A percentile compares a stretch with the other conserved stretches of the same genome.
Conservation (phyloP, 2,113 vertebrate species). For the Elachura formosa region DNA sequence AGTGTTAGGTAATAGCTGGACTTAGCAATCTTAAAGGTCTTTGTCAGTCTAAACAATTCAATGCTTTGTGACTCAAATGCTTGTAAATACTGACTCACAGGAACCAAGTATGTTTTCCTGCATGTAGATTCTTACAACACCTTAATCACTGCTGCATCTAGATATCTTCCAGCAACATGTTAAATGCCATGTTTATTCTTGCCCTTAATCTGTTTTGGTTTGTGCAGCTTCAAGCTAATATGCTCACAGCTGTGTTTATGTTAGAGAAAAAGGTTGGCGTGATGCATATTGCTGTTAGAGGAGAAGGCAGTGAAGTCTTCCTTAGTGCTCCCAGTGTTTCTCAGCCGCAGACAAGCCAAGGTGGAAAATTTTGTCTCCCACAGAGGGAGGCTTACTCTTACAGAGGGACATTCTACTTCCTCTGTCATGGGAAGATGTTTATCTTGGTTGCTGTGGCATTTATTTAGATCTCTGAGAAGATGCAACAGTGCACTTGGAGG, state of each 20-base stretch:
- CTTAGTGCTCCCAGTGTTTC: neutral
- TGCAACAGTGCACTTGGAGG: neutral
- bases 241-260: slow-evolving; percentile 31
- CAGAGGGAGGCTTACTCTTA: neutral
- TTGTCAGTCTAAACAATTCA: neutral
- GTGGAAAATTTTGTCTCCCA: neutral
- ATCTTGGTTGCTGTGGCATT: neutral
- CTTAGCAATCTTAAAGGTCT: neutral
- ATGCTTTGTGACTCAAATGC: neutral
- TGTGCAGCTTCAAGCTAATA: neutral
- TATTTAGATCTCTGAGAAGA: neutral
- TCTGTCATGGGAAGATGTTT: neutral
- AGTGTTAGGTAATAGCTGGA: neutral
- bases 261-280: neutral
- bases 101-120: neutral
- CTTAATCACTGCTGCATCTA: neutral
- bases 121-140: neutral
- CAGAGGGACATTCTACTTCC: neutral
- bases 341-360: neutral
- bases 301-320: neutral
- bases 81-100: neutral
- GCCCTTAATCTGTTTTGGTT: neutral
- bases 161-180: neutral
- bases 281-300: neutral
- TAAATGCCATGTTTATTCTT: slow-evolving; percentile 22